Evolutionary conservation across 2,888 invertebrate genomes (phyloP).

Genomic region (Aphidoletes aphidimyza): DNA sequence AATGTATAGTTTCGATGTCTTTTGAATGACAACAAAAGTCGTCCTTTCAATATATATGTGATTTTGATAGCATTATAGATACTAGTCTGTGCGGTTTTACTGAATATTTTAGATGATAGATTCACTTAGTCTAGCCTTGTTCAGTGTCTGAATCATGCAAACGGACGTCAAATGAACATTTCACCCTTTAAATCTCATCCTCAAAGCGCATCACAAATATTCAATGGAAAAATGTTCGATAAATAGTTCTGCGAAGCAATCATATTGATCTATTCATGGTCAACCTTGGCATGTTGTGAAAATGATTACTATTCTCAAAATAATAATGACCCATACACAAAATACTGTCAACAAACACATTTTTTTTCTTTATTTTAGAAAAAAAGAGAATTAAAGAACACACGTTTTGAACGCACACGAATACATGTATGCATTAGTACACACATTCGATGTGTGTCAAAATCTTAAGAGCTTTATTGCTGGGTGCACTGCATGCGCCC

Average conservation of each 20-base stretch:
- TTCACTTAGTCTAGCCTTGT: too few relatives aligned
- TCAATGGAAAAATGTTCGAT: neutral
- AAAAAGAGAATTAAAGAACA: too few relatives aligned
- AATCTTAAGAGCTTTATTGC: conserved; percentile 36
- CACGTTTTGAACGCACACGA: neutral
- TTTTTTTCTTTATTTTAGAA: too few relatives aligned
- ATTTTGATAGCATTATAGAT: too few relatives aligned
- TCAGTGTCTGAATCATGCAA: too few relatives aligned
- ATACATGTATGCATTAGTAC: too few relatives aligned
- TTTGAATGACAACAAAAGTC: too few relatives aligned
- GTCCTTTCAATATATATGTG: too few relatives aligned
- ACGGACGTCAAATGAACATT: too few relatives aligned
- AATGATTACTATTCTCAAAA: conserved; percentile 14
- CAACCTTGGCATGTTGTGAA: conserved; percentile 27
- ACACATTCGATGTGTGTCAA: neutral
- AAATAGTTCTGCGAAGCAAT: conserved; percentile 20
- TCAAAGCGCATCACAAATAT: neutral
- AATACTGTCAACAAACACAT: conserved; percentile 23
- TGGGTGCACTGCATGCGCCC: neutral
- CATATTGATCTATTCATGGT: neutral
- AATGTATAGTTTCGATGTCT: too few relatives aligned
- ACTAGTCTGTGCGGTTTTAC: too few relatives aligned
- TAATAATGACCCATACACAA: neutral
- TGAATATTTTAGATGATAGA: too few relatives aligned
- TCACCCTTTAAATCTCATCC: neutral